phyloP scores from a whole-genome alignment of 2,113 vertebrate genomes.

The Erpornis zantholeuca region DNA sequence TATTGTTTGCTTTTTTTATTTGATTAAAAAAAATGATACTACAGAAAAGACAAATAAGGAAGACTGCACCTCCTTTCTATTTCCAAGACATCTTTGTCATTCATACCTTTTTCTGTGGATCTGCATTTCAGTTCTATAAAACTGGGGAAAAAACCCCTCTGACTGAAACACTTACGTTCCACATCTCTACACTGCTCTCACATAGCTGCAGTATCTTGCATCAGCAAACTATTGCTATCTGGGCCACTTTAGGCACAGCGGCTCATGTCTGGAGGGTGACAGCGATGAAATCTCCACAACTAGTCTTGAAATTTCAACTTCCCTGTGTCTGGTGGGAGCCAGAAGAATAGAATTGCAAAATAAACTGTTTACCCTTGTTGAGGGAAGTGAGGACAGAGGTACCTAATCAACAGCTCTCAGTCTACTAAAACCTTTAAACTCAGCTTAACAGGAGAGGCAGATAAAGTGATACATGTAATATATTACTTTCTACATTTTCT shows the following conservation, averaged over 20 bases:
- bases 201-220: background rate
- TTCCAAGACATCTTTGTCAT: background rate
- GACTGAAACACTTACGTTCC: background rate
- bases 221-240: background rate
- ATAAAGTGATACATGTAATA: background rate
- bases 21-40: background rate
- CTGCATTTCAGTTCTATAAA: background rate
- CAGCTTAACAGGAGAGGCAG: background rate
- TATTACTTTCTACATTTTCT: background rate
- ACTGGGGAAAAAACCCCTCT: rapidly evolving
- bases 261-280: background rate
- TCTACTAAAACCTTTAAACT: background rate
- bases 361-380: background rate
- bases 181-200: background rate
- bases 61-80: background rate
- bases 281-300: background rate
- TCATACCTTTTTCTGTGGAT: background rate
- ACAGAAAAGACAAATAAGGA: background rate
- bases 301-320: background rate
- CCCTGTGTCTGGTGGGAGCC: background rate
- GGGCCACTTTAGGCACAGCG: background rate
- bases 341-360: background rate
- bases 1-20: background rate
- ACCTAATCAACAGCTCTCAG: background rate
- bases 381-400: background rate